These are phyloP conservation scores for Phymatocera aterrima DNA, from an alignment of 2,888 invertebrate species.

Conservation along the genomic window DNA sequence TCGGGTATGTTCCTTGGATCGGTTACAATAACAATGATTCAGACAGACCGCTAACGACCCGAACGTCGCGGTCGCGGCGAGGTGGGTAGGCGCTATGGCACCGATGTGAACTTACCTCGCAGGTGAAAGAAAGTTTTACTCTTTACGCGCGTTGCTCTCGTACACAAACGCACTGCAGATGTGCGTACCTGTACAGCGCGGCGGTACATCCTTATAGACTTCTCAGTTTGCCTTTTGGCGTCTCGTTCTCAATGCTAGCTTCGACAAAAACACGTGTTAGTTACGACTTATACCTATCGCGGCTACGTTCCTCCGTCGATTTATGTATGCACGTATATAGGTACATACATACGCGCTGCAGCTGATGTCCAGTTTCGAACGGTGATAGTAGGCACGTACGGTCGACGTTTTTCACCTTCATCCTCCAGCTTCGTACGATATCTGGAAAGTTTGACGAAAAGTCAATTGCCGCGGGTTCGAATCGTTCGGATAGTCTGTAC, in stretches of 20 bases:
- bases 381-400: no score
- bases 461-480: no score
- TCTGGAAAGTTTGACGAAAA: no score
- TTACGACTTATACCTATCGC: not conserved
- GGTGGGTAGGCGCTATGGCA: not conserved
- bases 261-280: no score
- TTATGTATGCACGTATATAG: no score
- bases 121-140: constrained; percentile 35
- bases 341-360: no score
- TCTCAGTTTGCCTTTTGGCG: not conserved
- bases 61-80: constrained; percentile 19
- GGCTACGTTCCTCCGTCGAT: no score
- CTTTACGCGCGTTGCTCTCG: not conserved
- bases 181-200: not conserved
- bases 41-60: constrained; percentile 19
- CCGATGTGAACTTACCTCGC: constrained; percentile 21
- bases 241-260: not conserved
- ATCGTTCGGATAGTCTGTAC: no score
- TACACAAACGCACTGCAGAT: not conserved
- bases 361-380: no score
- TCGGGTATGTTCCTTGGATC: constrained; percentile 1
- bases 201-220: not conserved
- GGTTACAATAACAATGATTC: constrained; percentile 38
- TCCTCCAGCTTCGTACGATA: no score
- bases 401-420: no score